Base-by-base conservation (phyloP, 2,797 vertebrate genomes). In the Halcyon leucocephala region DNA sequence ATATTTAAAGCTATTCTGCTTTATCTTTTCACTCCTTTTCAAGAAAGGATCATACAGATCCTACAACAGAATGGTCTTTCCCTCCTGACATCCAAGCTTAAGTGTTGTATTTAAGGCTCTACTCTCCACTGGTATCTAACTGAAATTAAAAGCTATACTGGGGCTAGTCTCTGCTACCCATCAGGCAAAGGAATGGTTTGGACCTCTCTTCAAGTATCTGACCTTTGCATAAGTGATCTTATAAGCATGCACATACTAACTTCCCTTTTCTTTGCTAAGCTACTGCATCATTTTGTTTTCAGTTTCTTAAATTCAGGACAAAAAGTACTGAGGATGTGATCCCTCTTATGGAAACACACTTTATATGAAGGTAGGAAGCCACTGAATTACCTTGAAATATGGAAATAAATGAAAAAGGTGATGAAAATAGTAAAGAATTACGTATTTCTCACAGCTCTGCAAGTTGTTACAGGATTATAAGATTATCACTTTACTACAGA, bases 1-100 rank as follows among this genome's bases (percentile, higher is more conserved):
- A 37, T 73, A 74, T 82, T 71, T 74, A 26, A 92, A 90, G 84
- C 78, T 61, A 48, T 39, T 89, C 86, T 33, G 6, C 4, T 37
- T 61, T 90, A 71, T 55, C 64, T 69, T 90, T 82, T 72, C 25
- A 52, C 77, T 86, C 9, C 28, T 93, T 80, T 86, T 67, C 41
- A 81, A 52, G 39, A 39, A 92, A 79, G 7, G 12, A 66, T 39
- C 28, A 89, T 24, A 25, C 25, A 14, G 37, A 37, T 87, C 21
- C 41, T 39, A 29, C 5, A 91, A 52, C 0, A 85, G 7, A 88
- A 77, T 2, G 6, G 5, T 12, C 20, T 31, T 71, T 82, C 51
- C 82, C 10, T 4, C 82, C 37, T 29, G 35, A 44, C 15, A 81
- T 41, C 12, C 69, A 93, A 71, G 26, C 15, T 46, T 52, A 81